Evolutionary conservation across 2,797 vertebrate genomes (phyloP).

Genomic region (Myoxocephalus aenaeus): DNA sequence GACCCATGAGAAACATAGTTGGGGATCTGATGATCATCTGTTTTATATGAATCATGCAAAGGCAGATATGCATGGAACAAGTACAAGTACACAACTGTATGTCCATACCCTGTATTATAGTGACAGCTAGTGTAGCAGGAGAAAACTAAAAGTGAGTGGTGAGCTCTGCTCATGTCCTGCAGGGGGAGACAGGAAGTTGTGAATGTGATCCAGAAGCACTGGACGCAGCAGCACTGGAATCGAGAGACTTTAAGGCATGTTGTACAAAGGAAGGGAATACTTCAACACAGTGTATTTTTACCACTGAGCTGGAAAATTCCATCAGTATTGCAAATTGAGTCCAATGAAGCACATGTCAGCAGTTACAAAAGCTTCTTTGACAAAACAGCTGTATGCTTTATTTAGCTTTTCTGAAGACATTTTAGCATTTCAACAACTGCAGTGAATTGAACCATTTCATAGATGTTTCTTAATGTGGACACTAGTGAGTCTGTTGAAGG

Average conservation of each 20-base stretch:
- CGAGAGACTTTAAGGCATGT: constrained; percentile 13
- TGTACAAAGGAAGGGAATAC: constrained; percentile 13
- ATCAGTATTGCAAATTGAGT: constrained; percentile 30
- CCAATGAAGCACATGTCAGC: neutral
- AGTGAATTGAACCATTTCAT: neutral
- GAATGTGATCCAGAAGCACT: neutral
- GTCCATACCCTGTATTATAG: constrained; percentile 33
- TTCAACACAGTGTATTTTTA: constrained; percentile 22
- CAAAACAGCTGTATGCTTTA: constrained; percentile 24
- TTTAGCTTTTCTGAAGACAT: constrained; percentile 1
- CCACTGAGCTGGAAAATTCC: constrained; percentile 17
- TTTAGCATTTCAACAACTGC: neutral
- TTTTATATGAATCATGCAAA: neutral
- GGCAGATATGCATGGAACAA: neutral
- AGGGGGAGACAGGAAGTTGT: constrained; percentile 72
- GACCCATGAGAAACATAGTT: neutral
- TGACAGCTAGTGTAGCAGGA: constrained; percentile 43
- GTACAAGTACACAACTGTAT: neutral
- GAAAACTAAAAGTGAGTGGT: neutral
- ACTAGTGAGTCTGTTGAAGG: neutral
- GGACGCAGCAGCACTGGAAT: no score
- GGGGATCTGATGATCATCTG: neutral
- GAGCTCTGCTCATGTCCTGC: constrained; percentile 48
- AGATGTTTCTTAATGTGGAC: neutral
- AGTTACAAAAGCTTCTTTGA: constrained; percentile 29